Percentiles rank a stretch among this genome's conserved stretches.
phyloP scores from a whole-genome alignment of 1,140 invertebrate genomes.

The Brachionus calyciflorus region DNA sequence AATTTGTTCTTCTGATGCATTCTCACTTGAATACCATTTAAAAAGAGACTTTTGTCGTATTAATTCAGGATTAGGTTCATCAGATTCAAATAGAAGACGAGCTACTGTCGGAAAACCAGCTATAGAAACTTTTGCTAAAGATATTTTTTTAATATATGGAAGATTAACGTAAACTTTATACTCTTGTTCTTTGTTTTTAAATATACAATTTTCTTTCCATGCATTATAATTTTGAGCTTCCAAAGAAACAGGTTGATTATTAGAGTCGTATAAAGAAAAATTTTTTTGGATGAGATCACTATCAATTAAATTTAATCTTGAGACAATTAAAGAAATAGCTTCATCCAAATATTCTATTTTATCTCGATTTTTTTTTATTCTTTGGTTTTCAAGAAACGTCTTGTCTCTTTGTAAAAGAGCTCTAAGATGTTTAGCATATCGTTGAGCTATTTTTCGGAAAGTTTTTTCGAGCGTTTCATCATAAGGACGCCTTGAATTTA shows the following conservation, averaged over 20 bases:
- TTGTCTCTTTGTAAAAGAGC: background rate
- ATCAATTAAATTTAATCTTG: background rate
- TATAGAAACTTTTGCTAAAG: slow-evolving; percentile 8
- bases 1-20: background rate
- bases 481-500: slow-evolving; percentile 6
- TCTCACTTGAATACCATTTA: slow-evolving; percentile 43
- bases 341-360: background rate
- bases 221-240: slow-evolving; percentile 25
- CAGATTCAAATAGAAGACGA: background rate
- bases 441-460: slow-evolving; percentile 3
- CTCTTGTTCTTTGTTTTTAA: slow-evolving; percentile 20
- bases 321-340: background rate
- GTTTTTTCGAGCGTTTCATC: slow-evolving; percentile 23
- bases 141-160: background rate
- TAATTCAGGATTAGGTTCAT: background rate
- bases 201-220: slow-evolving; percentile 15
- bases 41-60: slow-evolving; percentile 1
- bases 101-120: slow-evolving; percentile 6
- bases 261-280: background rate
- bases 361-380: background rate
- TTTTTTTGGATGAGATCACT: background rate
- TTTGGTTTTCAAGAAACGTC: background rate
- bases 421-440: background rate
- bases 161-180: slow-evolving; percentile 4
- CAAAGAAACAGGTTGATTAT: background rate